Conservation (phyloP, 2,888 invertebrate species). For the Eupithecia subfuscata region DNA sequence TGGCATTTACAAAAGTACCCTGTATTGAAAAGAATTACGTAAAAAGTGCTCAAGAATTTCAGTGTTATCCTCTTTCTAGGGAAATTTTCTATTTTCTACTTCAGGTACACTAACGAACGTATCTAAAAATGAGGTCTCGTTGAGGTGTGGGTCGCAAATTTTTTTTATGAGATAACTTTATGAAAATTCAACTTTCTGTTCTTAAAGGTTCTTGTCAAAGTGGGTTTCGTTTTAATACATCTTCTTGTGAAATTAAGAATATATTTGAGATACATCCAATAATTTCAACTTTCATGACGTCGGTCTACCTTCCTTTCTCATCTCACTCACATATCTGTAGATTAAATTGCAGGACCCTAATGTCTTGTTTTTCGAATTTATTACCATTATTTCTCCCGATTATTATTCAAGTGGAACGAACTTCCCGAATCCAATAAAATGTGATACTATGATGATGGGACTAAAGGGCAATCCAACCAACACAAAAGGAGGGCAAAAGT, state of each 20-base stretch:
- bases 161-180: no score
- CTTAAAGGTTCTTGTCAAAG: no score
- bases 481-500: slow-evolving; percentile 65
- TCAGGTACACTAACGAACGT: no score
- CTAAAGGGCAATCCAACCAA: slow-evolving; percentile 56
- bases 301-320: background rate
- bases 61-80: background rate
- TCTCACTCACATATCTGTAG: background rate
- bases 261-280: no score
- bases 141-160: no score
- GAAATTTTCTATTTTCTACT: no score
- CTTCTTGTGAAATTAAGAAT: background rate
- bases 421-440: slow-evolving; percentile 66
- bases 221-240: no score
- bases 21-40: background rate
- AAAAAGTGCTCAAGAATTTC: background rate
- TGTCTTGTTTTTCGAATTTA: background rate
- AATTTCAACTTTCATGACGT: no score
- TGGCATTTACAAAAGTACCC: no score
- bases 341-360: background rate
- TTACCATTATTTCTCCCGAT: slow-evolving; percentile 40
- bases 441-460: slow-evolving; percentile 53
- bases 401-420: slow-evolving; percentile 66
- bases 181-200: no score
- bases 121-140: background rate